A percentile compares a stretch with the other conserved stretches of the same genome.
Conservation (phyloP, 1,140 invertebrate genomes). For the Drosophila parvula region DNA sequence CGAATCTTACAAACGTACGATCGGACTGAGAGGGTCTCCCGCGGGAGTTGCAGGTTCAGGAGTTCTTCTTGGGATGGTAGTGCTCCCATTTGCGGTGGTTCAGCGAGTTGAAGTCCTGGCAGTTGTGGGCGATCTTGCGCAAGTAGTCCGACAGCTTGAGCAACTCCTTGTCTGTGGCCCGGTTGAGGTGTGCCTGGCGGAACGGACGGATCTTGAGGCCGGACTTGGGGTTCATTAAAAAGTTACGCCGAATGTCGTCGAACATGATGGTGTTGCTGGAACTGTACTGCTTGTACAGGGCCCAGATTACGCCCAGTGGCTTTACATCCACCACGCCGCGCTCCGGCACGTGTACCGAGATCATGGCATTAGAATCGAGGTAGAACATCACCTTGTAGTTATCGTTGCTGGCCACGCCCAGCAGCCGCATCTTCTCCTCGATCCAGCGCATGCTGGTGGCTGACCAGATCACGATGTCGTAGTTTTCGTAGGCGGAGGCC, state of each 20-base stretch:
- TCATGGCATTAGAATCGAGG: slow-evolving; percentile 96
- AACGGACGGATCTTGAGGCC: slow-evolving; percentile 96
- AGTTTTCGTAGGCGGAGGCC: slow-evolving; percentile 94
- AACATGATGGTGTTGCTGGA: slow-evolving; percentile 99
- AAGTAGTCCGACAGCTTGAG: slow-evolving; percentile 93
- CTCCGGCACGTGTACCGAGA: slow-evolving; percentile 91
- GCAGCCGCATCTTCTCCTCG: slow-evolving; percentile 97
- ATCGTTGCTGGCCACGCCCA: slow-evolving; percentile 92
- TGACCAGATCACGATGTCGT: slow-evolving; percentile 96
- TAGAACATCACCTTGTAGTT: slow-evolving; percentile 97
- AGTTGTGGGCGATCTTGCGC: slow-evolving; percentile 91
- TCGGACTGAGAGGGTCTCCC: not conserved
- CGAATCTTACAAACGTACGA: slow-evolving; percentile 46
- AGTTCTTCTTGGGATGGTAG: slow-evolving; percentile 86
- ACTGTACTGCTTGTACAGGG: slow-evolving; percentile 94
- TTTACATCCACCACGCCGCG: slow-evolving; percentile 91
- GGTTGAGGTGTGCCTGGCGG: slow-evolving; percentile 94
- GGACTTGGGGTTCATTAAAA: slow-evolving; percentile 98
- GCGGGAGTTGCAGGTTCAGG: slow-evolving; percentile 29
- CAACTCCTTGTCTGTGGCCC: slow-evolving; percentile 93
- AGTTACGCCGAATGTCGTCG: slow-evolving; percentile 98
- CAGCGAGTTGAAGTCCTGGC: slow-evolving; percentile 92
- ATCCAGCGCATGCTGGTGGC: slow-evolving; percentile 99
- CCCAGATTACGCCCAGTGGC: slow-evolving; percentile 98
- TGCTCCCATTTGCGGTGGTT: slow-evolving; percentile 97